Percentiles rank a stretch among this genome's conserved stretches.
Conservation (phyloP, 1,140 invertebrate species). For the Rhagoletis zephyria region DNA sequence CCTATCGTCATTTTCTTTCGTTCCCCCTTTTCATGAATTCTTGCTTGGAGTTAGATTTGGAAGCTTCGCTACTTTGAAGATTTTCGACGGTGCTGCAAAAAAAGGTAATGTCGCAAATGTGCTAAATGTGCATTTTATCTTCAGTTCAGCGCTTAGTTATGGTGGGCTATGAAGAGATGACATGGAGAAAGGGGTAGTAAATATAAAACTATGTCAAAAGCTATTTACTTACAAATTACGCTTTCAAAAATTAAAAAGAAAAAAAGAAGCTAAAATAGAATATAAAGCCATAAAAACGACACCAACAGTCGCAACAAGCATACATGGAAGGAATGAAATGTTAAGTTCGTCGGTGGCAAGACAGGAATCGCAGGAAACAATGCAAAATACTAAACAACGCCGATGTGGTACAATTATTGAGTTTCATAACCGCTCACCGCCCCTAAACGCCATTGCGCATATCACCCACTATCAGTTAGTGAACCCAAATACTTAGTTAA, state of each 20-base stretch:
- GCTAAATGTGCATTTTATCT: constrained; percentile 43
- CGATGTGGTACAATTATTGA: background rate
- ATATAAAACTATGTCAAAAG: constrained; percentile 20
- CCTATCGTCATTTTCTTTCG: background rate
- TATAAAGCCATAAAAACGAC: constrained; percentile 18
- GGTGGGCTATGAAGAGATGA: background rate
- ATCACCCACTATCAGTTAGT: background rate
- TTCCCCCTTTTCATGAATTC: background rate
- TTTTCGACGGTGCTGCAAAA: background rate
- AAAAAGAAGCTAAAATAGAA: constrained; percentile 10
- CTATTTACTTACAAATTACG: constrained; percentile 30
- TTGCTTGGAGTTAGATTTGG: background rate
- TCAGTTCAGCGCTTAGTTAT: background rate
- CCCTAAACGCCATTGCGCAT: background rate
- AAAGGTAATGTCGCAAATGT: constrained; percentile 5
- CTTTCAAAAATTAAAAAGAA: background rate
- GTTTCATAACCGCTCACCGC: constrained; percentile 7
- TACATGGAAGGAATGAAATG: background rate
- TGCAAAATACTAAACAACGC: background rate
- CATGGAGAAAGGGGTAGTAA: too few species aligned
- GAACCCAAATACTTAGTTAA: background rate
- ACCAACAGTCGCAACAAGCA: constrained; percentile 30
- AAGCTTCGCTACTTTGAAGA: background rate
- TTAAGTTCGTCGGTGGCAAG: too few species aligned
- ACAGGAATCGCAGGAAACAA: background rate